Conservation (phyloP, 1,140 invertebrate genomes). For the Schmidtea mediterranea region DNA sequence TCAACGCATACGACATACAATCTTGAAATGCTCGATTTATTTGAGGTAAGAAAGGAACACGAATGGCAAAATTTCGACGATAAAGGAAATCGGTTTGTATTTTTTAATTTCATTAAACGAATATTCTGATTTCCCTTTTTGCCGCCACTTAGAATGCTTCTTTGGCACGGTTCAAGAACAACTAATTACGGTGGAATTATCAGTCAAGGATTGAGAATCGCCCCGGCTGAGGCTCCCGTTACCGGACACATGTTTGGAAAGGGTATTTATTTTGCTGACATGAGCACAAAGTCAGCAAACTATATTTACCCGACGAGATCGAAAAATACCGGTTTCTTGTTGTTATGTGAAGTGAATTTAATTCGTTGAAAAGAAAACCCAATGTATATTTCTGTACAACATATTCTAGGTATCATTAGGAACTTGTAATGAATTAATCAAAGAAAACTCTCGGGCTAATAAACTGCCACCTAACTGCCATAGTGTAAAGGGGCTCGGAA, state of each 20-base stretch:
- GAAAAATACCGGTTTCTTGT: conserved; percentile 47
- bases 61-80: conserved; percentile 16
- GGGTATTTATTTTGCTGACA: conserved; percentile 75
- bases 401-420: too few relatives aligned
- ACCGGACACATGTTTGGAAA: conserved; percentile 85
- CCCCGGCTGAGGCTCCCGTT: conserved; percentile 31
- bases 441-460: conserved; percentile 8
- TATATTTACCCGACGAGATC: conserved; percentile 53
- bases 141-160: conserved; percentile 43
- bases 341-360: conserved; percentile 68
- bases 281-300: conserved; percentile 93
- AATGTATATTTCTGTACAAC: too few relatives aligned
- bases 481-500: conserved; percentile 20
- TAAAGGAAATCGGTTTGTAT: conserved; percentile 7
- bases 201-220: conserved; percentile 78
- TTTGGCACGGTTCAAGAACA: conserved; percentile 80
- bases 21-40: conserved; percentile 19
- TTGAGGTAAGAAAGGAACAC: conserved; percentile 16
- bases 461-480: conserved; percentile 18
- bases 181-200: conserved; percentile 86
- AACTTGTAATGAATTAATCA: too few relatives aligned
- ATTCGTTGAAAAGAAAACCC: too few relatives aligned
- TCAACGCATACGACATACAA: conserved; percentile 20
- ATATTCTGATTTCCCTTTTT: too few relatives aligned
- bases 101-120: too few relatives aligned